Base-by-base conservation (phyloP, 2,888 invertebrate species). In the Caenorhabditis sp. region DNA sequence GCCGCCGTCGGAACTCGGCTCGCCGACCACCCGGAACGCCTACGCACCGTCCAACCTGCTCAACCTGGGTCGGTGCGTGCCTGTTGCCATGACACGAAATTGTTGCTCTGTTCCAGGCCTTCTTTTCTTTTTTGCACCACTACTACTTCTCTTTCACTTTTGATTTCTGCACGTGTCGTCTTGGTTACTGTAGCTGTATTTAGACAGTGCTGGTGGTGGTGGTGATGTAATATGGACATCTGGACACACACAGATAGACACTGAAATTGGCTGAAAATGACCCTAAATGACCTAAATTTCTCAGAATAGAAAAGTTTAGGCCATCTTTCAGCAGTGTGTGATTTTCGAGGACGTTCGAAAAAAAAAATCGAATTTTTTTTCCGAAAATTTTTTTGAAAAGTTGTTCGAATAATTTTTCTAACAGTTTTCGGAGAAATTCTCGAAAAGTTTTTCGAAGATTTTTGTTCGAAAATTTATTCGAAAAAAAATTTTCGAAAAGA, bases 21-120 rank as follows among this genome's bases (percentile, higher is more conserved):
- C 88, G 1, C 87, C 89, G 28, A 82, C 84, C 10, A 82, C 86
- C 8, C 87, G 82, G 28, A 85, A 82, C 26, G 81, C 85, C 58
- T 89, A 86, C 81, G 83, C 89, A 4, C 89, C 89, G 6, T 77
- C 86, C 6, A 82, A 83, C 51, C 79, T 89, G 63, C 84, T 89
- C 44, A 89, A 89, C 77, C 85, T 89, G 82, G 89, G 89, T 89
- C 87, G 89, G 89, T 89, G 85, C 73, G 89, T 88, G 79, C 80
- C 76, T 85, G 81, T 74, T 38, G 59, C 49, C n/a, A 14, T 61
- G 16, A 31, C 26, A 59, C 35, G 72, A 59, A 26, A n/a, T 16
- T 35, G 28, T 56, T 38, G 38, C 31, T 26, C n/a, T 54, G 24
- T 26, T 56, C 44, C 19, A 58, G 70, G 35, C 49, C 31, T 70